A percentile compares a stretch with the other conserved stretches of the same genome.
phyloP scores from a whole-genome alignment of 2,888 invertebrate genomes.

The Auanema sp. region DNA sequence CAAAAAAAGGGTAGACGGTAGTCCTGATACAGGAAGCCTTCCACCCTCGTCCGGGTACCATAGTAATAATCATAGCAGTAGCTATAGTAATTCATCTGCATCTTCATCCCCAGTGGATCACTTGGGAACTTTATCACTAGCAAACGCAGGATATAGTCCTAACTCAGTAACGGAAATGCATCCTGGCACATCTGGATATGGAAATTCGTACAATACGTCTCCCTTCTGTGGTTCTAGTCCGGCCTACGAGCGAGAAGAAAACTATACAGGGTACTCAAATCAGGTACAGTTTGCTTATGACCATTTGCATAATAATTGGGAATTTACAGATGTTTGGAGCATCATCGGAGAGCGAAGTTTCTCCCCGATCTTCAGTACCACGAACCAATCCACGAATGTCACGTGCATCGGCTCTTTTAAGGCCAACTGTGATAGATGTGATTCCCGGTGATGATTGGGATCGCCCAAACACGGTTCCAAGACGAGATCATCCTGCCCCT shows the following conservation, averaged over 20 bases:
- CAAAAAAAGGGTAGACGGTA: constrained; percentile 22
- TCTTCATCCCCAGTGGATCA: constrained; percentile 46
- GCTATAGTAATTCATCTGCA: constrained; percentile 44
- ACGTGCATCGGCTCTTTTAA: constrained; percentile 28
- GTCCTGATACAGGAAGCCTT: constrained; percentile 30
- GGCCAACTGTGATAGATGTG: constrained; percentile 42
- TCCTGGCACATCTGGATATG: constrained; percentile 26
- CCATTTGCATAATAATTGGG: not conserved
- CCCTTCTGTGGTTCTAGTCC: constrained; percentile 24
- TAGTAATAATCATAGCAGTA: constrained; percentile 52
- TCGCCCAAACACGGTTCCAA: not conserved
- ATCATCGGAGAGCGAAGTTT: constrained; percentile 37
- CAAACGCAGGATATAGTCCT: constrained; percentile 42
- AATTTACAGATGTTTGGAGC: constrained; percentile 33
- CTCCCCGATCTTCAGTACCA: constrained; percentile 29
- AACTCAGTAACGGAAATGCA: constrained; percentile 1
- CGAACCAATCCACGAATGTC: constrained; percentile 38
- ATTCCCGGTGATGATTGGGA: constrained; percentile 8
- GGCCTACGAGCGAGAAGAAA: constrained; percentile 14
- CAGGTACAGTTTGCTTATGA: not conserved
- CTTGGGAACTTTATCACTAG: constrained; percentile 37
- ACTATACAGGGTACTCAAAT: not conserved
- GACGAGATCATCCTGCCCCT: not conserved
- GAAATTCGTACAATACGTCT: constrained; percentile 10
- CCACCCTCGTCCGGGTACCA: constrained; percentile 58